Conservation (phyloP, 2,888 invertebrate genomes). For the Platycheirus rosarum region DNA sequence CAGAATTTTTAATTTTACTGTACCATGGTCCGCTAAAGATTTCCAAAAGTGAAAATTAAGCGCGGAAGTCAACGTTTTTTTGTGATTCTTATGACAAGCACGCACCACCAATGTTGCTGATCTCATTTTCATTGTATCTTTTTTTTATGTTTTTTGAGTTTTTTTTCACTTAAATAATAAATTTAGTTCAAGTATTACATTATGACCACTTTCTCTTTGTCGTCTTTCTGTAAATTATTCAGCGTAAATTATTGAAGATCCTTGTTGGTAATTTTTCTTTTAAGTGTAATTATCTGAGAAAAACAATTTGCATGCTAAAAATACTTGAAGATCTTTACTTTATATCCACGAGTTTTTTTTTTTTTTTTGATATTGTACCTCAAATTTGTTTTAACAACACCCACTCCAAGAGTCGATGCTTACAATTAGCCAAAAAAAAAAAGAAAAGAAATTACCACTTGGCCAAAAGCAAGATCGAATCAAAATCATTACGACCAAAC, state of each 20-base stretch:
- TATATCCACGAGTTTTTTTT: constrained; percentile 20
- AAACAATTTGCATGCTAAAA: constrained; percentile 53
- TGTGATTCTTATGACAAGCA: constrained; percentile 25
- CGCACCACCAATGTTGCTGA: constrained; percentile 26
- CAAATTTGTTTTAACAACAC: constrained; percentile 44
- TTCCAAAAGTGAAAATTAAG: neutral
- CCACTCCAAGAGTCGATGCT: constrained; percentile 46
- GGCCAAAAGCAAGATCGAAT: constrained; percentile 12
- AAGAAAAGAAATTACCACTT: constrained; percentile 34
- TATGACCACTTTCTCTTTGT: constrained; percentile 62
- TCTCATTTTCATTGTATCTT: constrained; percentile 33
- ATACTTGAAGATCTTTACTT: constrained; percentile 34
- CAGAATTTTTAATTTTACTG: neutral
- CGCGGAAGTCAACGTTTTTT: constrained; percentile 1
- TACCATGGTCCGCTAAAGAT: neutral
- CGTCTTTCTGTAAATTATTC: constrained; percentile 40
- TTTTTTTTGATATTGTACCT: constrained; percentile 13
- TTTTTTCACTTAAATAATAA: constrained; percentile 24
- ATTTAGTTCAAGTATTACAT: constrained; percentile 58
- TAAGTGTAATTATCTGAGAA: constrained; percentile 23
- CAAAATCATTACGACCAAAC: constrained; percentile 33
- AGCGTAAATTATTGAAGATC: constrained; percentile 23
- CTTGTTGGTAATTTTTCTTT: constrained; percentile 7
- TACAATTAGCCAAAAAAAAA: constrained; percentile 29
- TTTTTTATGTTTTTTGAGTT: neutral